phyloP scores from a whole-genome alignment of 2,888 invertebrate species.

The Ormia ochracea region DNA sequence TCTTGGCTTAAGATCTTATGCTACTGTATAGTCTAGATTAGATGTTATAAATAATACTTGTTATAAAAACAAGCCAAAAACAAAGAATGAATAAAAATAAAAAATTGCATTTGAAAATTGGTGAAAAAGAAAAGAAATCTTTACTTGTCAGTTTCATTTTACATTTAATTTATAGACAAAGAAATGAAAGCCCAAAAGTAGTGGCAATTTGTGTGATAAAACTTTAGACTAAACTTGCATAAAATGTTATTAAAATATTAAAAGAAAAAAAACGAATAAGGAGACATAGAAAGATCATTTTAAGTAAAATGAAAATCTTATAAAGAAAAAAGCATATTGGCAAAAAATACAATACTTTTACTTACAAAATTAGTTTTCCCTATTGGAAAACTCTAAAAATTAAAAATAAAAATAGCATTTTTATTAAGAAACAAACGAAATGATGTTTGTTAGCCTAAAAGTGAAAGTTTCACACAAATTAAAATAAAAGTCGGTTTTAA shows the following conservation, averaged over 20 bases:
- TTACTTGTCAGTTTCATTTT: neutral
- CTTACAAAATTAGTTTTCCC: conserved; percentile 39
- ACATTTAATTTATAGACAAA: conserved; percentile 33
- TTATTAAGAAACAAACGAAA: conserved; percentile 29
- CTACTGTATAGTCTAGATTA: neutral
- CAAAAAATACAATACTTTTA: conserved; percentile 40
- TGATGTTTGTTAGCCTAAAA: conserved; percentile 54
- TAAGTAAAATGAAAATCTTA: conserved; percentile 36
- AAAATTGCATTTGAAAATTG: conserved; percentile 58
- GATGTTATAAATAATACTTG: neutral
- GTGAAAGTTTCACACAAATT: conserved; percentile 55
- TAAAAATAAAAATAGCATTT: conserved; percentile 47
- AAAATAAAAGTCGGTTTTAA: neutral
- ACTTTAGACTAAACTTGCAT: conserved; percentile 58
- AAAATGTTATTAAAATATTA: conserved; percentile 50
- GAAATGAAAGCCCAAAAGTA: conserved; percentile 25
- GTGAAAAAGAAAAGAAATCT: neutral
- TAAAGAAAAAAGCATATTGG: conserved; percentile 23
- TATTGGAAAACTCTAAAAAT: conserved; percentile 51
- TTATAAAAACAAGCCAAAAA: too few species aligned
- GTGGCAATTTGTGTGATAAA: conserved; percentile 57
- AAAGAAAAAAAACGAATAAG: conserved; percentile 7
- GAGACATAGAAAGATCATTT: neutral
- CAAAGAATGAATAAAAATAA: conserved; percentile 12
- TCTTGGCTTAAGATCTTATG: neutral